phyloP scores from a whole-genome alignment of 1,140 invertebrate genomes.

The Drosophila punjabiensis region DNA sequence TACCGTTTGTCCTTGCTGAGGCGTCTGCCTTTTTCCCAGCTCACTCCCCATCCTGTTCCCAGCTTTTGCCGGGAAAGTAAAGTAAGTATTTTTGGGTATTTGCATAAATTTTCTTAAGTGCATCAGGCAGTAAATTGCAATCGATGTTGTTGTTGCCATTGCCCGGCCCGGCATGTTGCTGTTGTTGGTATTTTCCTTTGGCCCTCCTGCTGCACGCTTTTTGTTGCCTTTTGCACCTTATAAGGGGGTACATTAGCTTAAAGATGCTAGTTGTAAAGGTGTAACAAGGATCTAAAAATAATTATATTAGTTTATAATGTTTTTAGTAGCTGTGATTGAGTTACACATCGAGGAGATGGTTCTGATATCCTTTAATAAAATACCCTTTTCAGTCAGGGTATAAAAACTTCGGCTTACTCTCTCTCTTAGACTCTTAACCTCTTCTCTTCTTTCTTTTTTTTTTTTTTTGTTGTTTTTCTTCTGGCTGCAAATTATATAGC shows the following conservation, averaged over 20 bases:
- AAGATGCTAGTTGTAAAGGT: background rate
- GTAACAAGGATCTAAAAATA: no score
- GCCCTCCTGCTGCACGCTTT: slow-evolving; percentile 58
- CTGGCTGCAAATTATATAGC: slow-evolving; percentile 79
- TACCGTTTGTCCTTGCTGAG: slow-evolving; percentile 76
- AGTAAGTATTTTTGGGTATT: slow-evolving; percentile 85
- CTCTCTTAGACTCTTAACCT: background rate
- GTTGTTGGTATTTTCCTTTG: slow-evolving; percentile 59
- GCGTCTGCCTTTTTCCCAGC: slow-evolving; percentile 39
- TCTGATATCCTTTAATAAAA: background rate
- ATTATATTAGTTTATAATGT: no score
- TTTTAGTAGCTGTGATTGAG: background rate
- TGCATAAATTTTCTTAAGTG: slow-evolving; percentile 85
- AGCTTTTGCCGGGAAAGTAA: slow-evolving; percentile 51
- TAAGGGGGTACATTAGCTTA: background rate
- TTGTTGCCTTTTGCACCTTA: slow-evolving; percentile 12
- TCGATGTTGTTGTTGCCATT: slow-evolving; percentile 74
- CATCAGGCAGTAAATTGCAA: slow-evolving; percentile 85
- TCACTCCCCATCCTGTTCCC: background rate
- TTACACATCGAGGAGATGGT: no score
- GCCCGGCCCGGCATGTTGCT: slow-evolving; percentile 35
- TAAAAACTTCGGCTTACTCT: background rate
- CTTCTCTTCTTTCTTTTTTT: background rate
- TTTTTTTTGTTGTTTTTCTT: slow-evolving; percentile 24
- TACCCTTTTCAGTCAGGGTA: background rate